Base-by-base conservation (phyloP, 2,888 invertebrate genomes). In the Catocala fraxini region DNA sequence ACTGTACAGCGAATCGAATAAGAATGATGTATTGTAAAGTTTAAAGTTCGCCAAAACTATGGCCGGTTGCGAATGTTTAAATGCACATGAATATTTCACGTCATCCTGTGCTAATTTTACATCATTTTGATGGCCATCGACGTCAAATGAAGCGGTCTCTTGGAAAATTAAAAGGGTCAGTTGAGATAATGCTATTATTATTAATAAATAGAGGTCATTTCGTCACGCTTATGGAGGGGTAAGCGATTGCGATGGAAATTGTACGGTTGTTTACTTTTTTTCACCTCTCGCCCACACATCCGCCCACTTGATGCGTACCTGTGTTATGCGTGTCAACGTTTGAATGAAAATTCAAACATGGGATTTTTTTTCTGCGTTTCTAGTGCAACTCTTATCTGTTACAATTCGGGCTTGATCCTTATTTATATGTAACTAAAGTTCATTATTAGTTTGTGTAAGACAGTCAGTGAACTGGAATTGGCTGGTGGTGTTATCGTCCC, bases 1-100 rank as follows among this genome's bases (percentile, higher is more conserved):
- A 77, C 69, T 69, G 72, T 59, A 72, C 75, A 82, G 81, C 79
- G 83, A 81, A 74, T 77, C 80, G 88, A 89, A 91, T 90, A 84
- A 81, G 83, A 90, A 93, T 89, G 82, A 88, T 75, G 84, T 81
- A 89, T 89, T 89, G 88, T 89, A 79, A 69, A 84, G 83, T 83
- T 79, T 80, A 78, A 82, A 83, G 87, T 82, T 84, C 87, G 90
- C 89, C 88, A 89, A 89, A 90, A 83, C 75, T 85, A 87, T 85
- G 81, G 85, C 65, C 71, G 68, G 15, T 74, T 80, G 77, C 72
- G 74, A 81, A 80, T 83, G 80, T 83, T 83, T 77, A 80, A 86
- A 83, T 81, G 77, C 73, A 75, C 61, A 65, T 71, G 63, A 82
- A 81, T 82, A 83, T 82, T 75, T 75, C 65, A 81, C 71, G 75